These are phyloP conservation scores for Zenarchopterus dispar DNA, from an alignment of 2,797 vertebrate genomes.

Conservation along the genomic window DNA sequence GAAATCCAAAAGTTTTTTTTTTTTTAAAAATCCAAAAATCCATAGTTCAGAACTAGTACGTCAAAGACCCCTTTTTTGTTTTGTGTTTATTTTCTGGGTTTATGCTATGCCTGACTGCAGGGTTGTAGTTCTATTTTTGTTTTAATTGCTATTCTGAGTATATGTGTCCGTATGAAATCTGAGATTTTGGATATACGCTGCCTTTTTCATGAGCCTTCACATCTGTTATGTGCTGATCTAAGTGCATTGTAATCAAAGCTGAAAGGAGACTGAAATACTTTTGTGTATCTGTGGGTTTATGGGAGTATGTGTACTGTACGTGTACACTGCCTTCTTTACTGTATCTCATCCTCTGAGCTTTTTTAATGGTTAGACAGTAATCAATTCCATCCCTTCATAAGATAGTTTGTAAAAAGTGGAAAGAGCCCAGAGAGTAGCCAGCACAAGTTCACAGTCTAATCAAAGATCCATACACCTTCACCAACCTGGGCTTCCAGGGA, in stretches of 20 bases:
- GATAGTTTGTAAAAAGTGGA: conserved; percentile 7
- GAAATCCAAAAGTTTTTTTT: background rate
- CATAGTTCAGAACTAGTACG: background rate
- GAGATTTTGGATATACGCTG: conserved; percentile 38
- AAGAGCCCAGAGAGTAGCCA: background rate
- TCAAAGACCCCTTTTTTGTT: no score
- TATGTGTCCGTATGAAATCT: conserved; percentile 43
- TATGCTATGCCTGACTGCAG: conserved; percentile 1
- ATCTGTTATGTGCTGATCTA: conserved; percentile 44
- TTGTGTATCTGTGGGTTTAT: conserved; percentile 13
- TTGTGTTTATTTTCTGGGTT: conserved; percentile 14
- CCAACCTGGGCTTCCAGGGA: no score
- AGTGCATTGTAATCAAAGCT: conserved; percentile 49
- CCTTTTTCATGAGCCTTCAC: conserved; percentile 30
- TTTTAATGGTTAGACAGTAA: conserved; percentile 31
- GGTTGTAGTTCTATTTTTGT: conserved; percentile 21
- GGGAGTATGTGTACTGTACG: background rate
- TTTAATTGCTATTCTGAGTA: conserved; percentile 54
- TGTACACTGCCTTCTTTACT: conserved; percentile 23
- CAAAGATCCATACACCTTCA: no score
- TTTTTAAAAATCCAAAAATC: no score
- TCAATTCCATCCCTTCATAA: conserved; percentile 24
- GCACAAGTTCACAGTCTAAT: no score
- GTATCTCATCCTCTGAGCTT: conserved; percentile 1
- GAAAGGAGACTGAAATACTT: conserved; percentile 40